phyloP scores from a whole-genome alignment of 2,113 vertebrate species.

The Aix galericulata region DNA sequence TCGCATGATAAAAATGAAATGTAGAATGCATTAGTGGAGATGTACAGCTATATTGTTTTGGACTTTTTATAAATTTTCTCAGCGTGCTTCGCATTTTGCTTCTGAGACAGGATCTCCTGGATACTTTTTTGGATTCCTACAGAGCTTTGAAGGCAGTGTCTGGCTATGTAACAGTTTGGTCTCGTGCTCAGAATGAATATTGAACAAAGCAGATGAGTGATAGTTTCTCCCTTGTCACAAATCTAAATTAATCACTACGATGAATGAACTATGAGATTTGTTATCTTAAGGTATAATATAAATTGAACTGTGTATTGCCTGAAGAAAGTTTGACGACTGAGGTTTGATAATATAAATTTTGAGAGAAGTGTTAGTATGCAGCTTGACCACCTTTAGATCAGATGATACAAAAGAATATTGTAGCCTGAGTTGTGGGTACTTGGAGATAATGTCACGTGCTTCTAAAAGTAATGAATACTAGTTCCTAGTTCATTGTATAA shows the following conservation, averaged over 20 bases:
- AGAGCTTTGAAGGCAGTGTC: slow-evolving; percentile 64
- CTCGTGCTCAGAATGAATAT: slow-evolving; percentile 68
- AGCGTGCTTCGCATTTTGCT: slow-evolving; percentile 47
- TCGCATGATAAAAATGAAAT: slow-evolving; percentile 22
- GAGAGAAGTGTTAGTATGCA: background rate
- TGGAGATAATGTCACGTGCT: background rate
- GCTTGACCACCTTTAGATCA: background rate
- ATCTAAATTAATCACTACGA: slow-evolving; percentile 42
- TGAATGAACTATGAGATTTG: slow-evolving; percentile 60
- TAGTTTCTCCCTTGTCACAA: slow-evolving; percentile 58
- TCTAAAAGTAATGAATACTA: background rate
- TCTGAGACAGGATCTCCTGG: slow-evolving; percentile 59
- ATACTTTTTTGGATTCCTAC: slow-evolving; percentile 61
- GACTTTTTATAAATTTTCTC: slow-evolving; percentile 51
- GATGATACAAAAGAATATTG: background rate
- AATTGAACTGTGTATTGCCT: background rate
- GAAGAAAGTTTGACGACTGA: background rate
- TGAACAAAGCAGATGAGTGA: slow-evolving; percentile 65
- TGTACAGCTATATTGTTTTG: slow-evolving; percentile 32
- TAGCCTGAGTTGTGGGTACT: background rate
- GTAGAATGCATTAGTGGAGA: slow-evolving; percentile 38
- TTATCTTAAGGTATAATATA: slow-evolving; percentile 3
- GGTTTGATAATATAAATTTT: background rate
- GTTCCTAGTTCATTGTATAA: background rate
- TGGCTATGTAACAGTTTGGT: slow-evolving; percentile 65